These are phyloP conservation scores for Ischnus inquisitorius DNA, from an alignment of 2,888 invertebrate genomes.

Conservation along the genomic window DNA sequence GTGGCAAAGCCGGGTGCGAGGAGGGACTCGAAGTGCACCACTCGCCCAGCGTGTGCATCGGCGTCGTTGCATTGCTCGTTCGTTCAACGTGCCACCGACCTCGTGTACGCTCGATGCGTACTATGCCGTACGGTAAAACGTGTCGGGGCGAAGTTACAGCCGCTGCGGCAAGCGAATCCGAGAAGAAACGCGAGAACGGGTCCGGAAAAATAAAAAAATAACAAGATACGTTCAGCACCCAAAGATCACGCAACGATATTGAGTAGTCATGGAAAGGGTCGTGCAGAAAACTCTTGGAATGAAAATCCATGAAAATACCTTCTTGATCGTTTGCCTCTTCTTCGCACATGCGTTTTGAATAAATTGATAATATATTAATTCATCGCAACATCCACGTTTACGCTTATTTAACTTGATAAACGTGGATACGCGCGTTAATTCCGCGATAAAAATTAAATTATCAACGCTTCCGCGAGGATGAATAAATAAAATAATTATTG, in stretches of 20 bases:
- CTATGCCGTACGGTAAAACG: constrained; percentile 14
- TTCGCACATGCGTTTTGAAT: background rate
- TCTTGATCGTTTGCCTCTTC: background rate
- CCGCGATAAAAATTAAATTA: constrained; percentile 26
- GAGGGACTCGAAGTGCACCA: constrained; percentile 1
- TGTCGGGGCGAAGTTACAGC: background rate
- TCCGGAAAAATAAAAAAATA: background rate
- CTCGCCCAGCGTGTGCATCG: background rate
- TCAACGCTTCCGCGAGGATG: constrained; percentile 6
- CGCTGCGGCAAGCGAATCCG: constrained; percentile 5
- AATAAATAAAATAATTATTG: constrained; percentile 26
- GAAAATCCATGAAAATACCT: background rate
- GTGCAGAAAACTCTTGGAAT: background rate
- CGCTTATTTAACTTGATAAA: background rate
- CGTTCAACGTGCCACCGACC: constrained; percentile 8
- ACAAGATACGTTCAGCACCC: background rate
- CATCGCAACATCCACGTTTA: background rate
- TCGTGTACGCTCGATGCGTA: constrained; percentile 18
- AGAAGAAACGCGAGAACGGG: background rate
- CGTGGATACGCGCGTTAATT: background rate
- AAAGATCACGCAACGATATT: background rate
- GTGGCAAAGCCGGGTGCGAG: constrained; percentile 1
- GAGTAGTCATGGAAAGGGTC: background rate
- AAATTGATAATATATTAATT: background rate
- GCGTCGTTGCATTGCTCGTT: constrained; percentile 13